Conservation (phyloP, 2,113 vertebrate species). For the Agelaius phoeniceus region DNA sequence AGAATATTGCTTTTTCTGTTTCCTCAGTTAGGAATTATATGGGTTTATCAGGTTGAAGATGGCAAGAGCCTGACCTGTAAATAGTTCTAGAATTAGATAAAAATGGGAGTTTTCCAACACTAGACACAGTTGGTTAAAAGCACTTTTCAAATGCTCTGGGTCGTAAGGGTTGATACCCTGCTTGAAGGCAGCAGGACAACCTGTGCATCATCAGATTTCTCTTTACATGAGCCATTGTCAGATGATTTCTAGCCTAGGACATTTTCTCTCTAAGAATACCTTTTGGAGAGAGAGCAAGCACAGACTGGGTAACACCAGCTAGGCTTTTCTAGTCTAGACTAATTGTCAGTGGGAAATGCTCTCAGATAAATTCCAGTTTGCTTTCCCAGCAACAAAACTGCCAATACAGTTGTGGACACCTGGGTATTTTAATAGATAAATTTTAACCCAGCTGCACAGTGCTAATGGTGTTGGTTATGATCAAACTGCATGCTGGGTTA, state of each 20-base stretch:
- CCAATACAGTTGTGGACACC: neutral
- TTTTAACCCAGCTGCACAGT: constrained; percentile 1
- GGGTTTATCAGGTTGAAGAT: neutral
- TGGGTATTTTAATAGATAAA: constrained; percentile 2
- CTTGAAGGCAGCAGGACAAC: neutral
- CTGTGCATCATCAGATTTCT: neutral
- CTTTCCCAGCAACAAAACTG: neutral
- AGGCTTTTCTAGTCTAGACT: neutral
- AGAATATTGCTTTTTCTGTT: neutral
- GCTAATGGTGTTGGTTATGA: constrained; percentile 16
- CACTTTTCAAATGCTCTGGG: neutral
- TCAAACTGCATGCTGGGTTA: constrained; percentile 2
- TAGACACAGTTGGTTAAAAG: neutral
- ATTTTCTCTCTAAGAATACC: neutral
- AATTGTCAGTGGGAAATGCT: neutral
- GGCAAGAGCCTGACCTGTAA: neutral
- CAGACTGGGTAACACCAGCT: neutral
- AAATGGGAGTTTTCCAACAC: neutral
- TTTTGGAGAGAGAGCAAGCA: neutral
- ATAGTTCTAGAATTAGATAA: neutral
- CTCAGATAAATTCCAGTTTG: neutral
- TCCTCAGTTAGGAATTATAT: neutral
- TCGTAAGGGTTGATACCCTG: neutral
- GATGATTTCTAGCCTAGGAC: neutral
- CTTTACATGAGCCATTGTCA: neutral